Base-by-base conservation (phyloP, 2,888 invertebrate species). In the Pachycephus smyrnensis region DNA sequence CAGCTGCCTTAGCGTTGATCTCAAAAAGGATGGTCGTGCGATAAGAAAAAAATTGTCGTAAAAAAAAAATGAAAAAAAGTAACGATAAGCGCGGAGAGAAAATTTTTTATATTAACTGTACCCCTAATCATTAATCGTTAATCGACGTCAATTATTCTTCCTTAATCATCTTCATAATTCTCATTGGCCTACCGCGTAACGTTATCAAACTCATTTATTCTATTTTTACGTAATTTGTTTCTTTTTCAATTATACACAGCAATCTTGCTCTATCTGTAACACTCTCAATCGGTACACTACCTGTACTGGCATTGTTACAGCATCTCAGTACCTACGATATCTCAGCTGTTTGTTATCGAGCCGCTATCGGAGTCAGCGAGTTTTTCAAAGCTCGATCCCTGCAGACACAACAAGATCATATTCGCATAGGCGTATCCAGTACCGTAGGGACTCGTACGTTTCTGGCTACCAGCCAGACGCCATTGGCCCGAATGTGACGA, bases 351-450 rank as follows among this genome's bases (percentile, higher is more conserved):
- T 73, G 30, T 71, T 33, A 33, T 71, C 31, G 71, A 12, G 32
- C 32, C 23, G 12, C 12, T 40, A 76, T n/a, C 12, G 77, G 76
- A 80, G 76, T 84, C 82, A 83, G 83, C 83, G 80, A 76, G 73
- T 83, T 84, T 84, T 71, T 83, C 78, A 77, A 84, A 80, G 76
- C 75, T 78, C 35, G 78, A 78, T 37, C 73, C 73, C 78, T 69
- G 75, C 81, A 84, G 81, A 84, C 81, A 82, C 80, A 84, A 83
- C 82, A 82, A 82, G 84, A 84, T 84, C 81, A 80, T 83, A 82
- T 82, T 84, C 81, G 79, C 78, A 76, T n/a, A 73, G 55, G 77
- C 69, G 75, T 75, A 79, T 75, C 73, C 76, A 76, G 79, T 74
- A 73, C 40, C 69, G 73, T 36, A 74, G 76, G 55, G 76, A 68